These are phyloP conservation scores for Trogon surrucura DNA, from an alignment of 2,113 vertebrate genomes.

Conservation along the genomic window DNA sequence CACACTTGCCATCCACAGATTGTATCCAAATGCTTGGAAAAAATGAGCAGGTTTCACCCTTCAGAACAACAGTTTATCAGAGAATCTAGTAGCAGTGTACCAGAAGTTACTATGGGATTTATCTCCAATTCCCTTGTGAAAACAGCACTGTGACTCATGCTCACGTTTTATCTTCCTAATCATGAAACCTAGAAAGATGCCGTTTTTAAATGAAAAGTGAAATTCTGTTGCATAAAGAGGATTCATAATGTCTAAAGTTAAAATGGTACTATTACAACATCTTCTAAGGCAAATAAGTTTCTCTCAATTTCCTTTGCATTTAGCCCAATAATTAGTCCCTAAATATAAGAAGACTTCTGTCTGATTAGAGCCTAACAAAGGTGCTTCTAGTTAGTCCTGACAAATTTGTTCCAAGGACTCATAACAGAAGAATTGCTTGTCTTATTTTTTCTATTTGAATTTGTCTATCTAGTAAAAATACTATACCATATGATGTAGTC, in stretches of 20 bases:
- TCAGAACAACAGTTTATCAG: background rate
- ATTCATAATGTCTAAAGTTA: background rate
- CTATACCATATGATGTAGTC: background rate
- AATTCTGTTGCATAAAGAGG: background rate
- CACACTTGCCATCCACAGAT: background rate
- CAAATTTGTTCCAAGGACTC: background rate
- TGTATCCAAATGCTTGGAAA: background rate
- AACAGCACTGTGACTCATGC: background rate
- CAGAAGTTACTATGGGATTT: background rate
- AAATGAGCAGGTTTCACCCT: background rate
- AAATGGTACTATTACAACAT: background rate
- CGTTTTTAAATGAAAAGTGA: background rate
- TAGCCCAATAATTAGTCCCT: background rate
- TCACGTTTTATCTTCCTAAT: background rate
- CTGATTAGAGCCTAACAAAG: background rate
- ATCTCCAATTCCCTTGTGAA: background rate
- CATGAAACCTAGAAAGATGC: background rate
- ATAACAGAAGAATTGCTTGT: background rate
- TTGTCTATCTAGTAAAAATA: background rate
- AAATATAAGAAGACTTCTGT: background rate
- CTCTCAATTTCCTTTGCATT: background rate
- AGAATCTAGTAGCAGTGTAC: background rate
- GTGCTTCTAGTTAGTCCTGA: background rate
- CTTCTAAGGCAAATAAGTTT: background rate
- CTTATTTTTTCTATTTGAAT: background rate